A percentile compares a stretch with the other conserved stretches of the same genome.
phyloP scores from a whole-genome alignment of 1,140 invertebrate genomes.

The Piezodorus guildinii region DNA sequence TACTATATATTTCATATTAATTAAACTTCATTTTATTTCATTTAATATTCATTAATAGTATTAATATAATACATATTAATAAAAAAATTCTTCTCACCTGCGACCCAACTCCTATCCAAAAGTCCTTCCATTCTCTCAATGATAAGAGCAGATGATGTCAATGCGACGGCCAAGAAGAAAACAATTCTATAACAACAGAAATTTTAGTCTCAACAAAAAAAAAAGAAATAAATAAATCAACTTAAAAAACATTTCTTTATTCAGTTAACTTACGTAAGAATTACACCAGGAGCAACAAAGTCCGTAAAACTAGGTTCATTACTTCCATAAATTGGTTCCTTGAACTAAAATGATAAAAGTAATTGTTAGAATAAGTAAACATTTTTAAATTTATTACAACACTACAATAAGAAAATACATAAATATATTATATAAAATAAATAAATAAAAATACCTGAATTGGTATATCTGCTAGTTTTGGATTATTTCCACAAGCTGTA shows the following conservation, averaged over 20 bases:
- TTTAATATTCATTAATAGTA: too few species aligned
- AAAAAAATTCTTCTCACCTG: conserved; percentile 41
- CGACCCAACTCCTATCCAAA: conserved; percentile 73
- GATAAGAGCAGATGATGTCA: conserved; percentile 82
- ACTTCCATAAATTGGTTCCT: conserved; percentile 77
- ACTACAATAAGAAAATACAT: not conserved
- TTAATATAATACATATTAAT: too few species aligned
- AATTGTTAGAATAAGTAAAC: not conserved
- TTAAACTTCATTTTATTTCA: too few species aligned
- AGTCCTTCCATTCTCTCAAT: conserved; percentile 82
- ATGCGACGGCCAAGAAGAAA: conserved; percentile 84
- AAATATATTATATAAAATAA: not conserved
- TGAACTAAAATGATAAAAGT: conserved; percentile 44
- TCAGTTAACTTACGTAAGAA: conserved; percentile 58
- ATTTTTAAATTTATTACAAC: too few species aligned
- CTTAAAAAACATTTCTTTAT: not conserved
- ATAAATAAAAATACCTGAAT: conserved; percentile 48
- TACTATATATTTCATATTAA: too few species aligned
- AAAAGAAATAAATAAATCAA: not conserved
- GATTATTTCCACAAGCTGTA: conserved; percentile 57
- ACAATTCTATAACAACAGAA: conserved; percentile 57
- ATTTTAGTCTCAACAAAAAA: not conserved
- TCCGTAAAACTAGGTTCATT: conserved; percentile 77
- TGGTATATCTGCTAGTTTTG: conserved; percentile 67
- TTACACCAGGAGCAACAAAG: conserved; percentile 88